Conservation (phyloP, 2,113 vertebrate species). For the Halichoeres trimaculatus region DNA sequence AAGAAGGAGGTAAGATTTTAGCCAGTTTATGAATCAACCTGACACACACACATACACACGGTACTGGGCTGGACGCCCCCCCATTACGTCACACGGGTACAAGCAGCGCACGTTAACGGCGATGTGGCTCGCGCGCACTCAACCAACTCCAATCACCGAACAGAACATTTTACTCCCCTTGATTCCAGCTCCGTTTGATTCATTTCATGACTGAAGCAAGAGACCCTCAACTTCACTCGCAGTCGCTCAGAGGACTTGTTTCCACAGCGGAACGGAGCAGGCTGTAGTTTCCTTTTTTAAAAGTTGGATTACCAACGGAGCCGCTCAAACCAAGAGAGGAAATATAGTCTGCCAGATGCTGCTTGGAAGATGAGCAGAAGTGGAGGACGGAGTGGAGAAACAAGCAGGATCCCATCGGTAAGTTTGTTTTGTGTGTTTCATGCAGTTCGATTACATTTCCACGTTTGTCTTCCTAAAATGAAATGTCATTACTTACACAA, state of each 20-base stretch:
- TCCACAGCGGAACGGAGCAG: neutral
- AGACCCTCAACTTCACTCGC: neutral
- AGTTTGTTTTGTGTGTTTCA: neutral
- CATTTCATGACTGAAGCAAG: neutral
- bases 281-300: slow-evolving; percentile 24
- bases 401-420: slow-evolving; percentile 58
- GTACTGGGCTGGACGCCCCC: neutral
- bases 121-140: slow-evolving; percentile 26
- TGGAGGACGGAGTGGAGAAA: slow-evolving; percentile 19
- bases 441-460: neutral
- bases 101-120: slow-evolving; percentile 51
- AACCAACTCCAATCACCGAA: slow-evolving; percentile 18
- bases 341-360: slow-evolving; percentile 34
- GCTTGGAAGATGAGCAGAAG: slow-evolving; percentile 64
- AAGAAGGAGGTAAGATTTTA: neutral
- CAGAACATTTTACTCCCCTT: neutral
- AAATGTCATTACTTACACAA: neutral
- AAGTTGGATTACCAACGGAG: slow-evolving; percentile 72
- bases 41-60: neutral
- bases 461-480: neutral
- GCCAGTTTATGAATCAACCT: neutral
- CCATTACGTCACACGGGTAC: slow-evolving; percentile 64
- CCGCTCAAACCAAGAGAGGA: slow-evolving; percentile 34
- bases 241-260: slow-evolving; percentile 17
- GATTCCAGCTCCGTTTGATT: neutral